Conservation (phyloP, 1,140 invertebrate species). For the Drosophila pallidifrons region DNA sequence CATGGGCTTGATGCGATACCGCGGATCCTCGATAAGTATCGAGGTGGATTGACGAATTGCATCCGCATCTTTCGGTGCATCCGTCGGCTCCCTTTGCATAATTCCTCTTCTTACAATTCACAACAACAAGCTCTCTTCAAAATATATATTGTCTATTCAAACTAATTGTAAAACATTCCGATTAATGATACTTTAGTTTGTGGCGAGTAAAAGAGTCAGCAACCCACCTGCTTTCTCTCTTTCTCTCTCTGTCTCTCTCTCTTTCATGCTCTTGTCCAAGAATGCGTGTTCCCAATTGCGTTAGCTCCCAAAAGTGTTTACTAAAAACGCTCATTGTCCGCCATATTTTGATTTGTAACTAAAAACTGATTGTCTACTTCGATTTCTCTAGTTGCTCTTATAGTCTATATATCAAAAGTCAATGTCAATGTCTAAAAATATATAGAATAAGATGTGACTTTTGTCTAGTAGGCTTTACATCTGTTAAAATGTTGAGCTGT, state of each 20-base stretch:
- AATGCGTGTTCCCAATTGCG: neutral
- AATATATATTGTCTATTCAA: too few relatives aligned
- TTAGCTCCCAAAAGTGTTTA: neutral
- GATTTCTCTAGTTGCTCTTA: too few relatives aligned
- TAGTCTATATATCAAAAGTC: too few relatives aligned
- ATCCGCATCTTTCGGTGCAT: conserved; percentile 7
- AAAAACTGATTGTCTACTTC: neutral
- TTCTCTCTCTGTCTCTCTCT: neutral
- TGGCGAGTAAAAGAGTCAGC: too few relatives aligned
- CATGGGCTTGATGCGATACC: conserved; percentile 91
- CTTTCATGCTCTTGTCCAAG: neutral
- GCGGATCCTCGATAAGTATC: conserved; percentile 87
- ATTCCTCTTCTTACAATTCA: too few relatives aligned
- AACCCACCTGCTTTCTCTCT: neutral
- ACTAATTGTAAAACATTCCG: too few relatives aligned
- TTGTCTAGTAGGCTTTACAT: too few relatives aligned
- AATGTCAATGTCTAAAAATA: too few relatives aligned
- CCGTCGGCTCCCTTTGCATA: conserved; percentile 38
- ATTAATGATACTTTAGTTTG: too few relatives aligned
- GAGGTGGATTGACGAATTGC: conserved; percentile 37
- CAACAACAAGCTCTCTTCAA: too few relatives aligned
- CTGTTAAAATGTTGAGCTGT: too few relatives aligned
- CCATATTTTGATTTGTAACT: neutral
- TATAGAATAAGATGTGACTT: too few relatives aligned
- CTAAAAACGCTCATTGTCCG: neutral